phyloP scores from a whole-genome alignment of 2,113 vertebrate genomes.

The Myanophis thanlyinensis region DNA sequence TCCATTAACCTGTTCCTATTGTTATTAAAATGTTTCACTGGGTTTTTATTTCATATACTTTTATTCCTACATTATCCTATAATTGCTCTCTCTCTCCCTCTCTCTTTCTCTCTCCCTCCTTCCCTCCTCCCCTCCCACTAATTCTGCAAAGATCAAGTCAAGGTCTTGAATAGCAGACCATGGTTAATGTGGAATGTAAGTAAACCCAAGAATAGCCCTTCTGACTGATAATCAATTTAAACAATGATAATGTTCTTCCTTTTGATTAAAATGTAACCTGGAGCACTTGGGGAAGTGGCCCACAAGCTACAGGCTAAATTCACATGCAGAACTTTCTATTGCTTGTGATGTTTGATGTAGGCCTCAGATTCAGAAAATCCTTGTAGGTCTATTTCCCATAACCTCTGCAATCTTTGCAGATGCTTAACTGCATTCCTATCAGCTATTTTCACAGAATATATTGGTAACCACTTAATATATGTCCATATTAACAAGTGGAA shows the following conservation, averaged over 20 bases:
- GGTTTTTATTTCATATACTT: slow-evolving; percentile 55
- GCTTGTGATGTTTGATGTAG: slow-evolving; percentile 54
- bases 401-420: slow-evolving; percentile 43
- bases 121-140: slow-evolving; percentile 11
- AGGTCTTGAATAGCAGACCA: slow-evolving; percentile 59
- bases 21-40: slow-evolving; percentile 65
- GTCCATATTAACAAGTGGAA: slow-evolving; percentile 12
- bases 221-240: slow-evolving; percentile 64
- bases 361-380: slow-evolving; percentile 52
- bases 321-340: slow-evolving; percentile 60
- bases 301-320: slow-evolving; percentile 57
- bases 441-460: slow-evolving; percentile 31
- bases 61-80: slow-evolving; percentile 48
- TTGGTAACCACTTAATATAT: slow-evolving; percentile 39
- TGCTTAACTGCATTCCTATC: slow-evolving; percentile 41
- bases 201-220: slow-evolving; percentile 66
- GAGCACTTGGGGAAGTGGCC: slow-evolving; percentile 49
- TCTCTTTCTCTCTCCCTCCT: not conserved
- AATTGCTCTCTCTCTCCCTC: slow-evolving; percentile 47
- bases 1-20: slow-evolving; percentile 59
- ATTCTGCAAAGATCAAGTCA: slow-evolving; percentile 64
- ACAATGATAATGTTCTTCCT: slow-evolving; percentile 61
- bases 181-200: slow-evolving; percentile 54
- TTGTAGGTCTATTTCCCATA: slow-evolving; percentile 60
- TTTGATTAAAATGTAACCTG: slow-evolving; percentile 59